A percentile compares a stretch with the other conserved stretches of the same genome.
Evolutionary conservation across 2,888 invertebrate genomes (phyloP).

Genomic region (Dicycla oo): DNA sequence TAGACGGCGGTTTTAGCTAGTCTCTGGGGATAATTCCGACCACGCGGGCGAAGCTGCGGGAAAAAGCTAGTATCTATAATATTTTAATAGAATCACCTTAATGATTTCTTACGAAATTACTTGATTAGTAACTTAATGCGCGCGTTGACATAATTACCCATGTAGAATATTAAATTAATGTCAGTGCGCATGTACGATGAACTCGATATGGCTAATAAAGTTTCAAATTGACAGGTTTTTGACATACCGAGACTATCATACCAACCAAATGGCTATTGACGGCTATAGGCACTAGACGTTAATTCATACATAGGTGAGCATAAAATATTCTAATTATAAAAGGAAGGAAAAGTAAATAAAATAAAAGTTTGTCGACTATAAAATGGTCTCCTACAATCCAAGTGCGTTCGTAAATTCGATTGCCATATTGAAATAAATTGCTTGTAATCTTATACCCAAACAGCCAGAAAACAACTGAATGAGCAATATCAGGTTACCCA

Average conservation of each 20-base stretch:
- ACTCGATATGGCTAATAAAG: constrained; percentile 41
- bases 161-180: constrained; percentile 47
- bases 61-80: too few species aligned
- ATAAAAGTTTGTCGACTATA: constrained; percentile 77
- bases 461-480: constrained; percentile 89
- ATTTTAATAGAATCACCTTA: not conserved
- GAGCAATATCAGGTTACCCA: constrained; percentile 87
- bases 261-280: constrained; percentile 17
- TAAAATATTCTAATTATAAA: constrained; percentile 45
- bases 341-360: constrained; percentile 69
- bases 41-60: too few species aligned
- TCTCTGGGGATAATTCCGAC: too few species aligned
- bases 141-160: constrained; percentile 44
- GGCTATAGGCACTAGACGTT: constrained; percentile 1
- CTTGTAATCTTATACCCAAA: constrained; percentile 90
- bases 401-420: constrained; percentile 86
- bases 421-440: constrained; percentile 89
- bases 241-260: constrained; percentile 5
- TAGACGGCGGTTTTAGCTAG: too few species aligned
- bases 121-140: not conserved
- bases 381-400: constrained; percentile 78
- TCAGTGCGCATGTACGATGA: constrained; percentile 41
- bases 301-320: not conserved
- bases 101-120: constrained; percentile 8
- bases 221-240: constrained; percentile 39